Conservation (phyloP, 2,888 invertebrate species). For the Spatulosminthurus flaviceps region DNA sequence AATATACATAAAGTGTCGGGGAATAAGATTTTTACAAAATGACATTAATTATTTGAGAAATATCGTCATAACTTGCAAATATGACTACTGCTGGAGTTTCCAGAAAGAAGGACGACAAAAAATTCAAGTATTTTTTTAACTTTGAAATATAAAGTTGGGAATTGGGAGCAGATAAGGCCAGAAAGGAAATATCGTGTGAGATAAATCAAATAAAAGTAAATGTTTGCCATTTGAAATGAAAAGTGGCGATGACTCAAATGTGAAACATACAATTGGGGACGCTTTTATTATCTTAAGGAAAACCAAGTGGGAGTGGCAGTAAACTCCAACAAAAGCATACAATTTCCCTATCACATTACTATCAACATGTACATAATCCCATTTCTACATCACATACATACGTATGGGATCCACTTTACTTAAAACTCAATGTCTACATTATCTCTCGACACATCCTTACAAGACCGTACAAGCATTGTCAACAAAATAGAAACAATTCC, state of each 20-base stretch:
- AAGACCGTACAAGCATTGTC: not conserved
- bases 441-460: no score
- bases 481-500: not conserved
- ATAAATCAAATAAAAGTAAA: conserved; percentile 30
- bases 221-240: conserved; percentile 26
- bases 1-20: not conserved
- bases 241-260: conserved; percentile 28
- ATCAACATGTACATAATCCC: no score
- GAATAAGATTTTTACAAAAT: not conserved
- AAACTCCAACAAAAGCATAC: not conserved
- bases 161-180: conserved; percentile 22
- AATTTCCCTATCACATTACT: not conserved
- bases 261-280: conserved; percentile 24
- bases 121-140: not conserved
- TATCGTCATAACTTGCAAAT: no score
- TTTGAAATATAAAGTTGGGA: conserved; percentile 14
- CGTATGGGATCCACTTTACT: not conserved
- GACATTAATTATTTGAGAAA: not conserved
- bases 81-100: no score
- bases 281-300: conserved; percentile 15
- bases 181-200: not conserved
- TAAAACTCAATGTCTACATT: not conserved
- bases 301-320: not conserved
- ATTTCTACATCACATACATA: not conserved
- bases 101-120: not conserved